Evolutionary conservation across 2,797 vertebrate species (phyloP), one percentile per base, ranked within the genome.

Genomic region (Periparus ater): DNA sequence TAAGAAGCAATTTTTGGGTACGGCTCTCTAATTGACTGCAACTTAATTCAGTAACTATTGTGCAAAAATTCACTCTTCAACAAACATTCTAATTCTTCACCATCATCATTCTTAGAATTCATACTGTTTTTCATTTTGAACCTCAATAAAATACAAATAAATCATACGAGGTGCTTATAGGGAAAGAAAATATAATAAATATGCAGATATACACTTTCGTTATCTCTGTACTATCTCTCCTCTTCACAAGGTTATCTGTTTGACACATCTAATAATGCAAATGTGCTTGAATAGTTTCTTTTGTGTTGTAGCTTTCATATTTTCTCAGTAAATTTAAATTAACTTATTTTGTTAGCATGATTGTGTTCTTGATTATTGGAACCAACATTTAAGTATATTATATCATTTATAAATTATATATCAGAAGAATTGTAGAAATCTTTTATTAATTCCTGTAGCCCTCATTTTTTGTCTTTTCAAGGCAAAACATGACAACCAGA

Each of bases 381-480:
- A 48, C 3, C 7, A 88, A 51, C 3, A 26, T 2, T 47, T 70
- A 47, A 22, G 9, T 73, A 73, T 57, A 26, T 67, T 51, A 38
- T 8, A 26, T 48, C 4, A 13, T 67, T 88, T 45, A n/a, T 47
- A 61, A 75, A 44, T 50, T 38, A 23, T 11, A 2, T 48, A 74
- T 63, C 11, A 65, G 38, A 92, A 66, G 13, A 63, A 68, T 32
- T 36, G 3, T 34, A 78, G 9, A 14, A 65, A 38, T 57, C 6
- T 45, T 57, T 71, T 62, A 29, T 45, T 77, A 36, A 48, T 18
- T 66, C 55, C 44, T 66, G 7, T 77, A 57, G 8, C 26, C 10
- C 23, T 85, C 14, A 23, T 55, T 91, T 40, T 93, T 51, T 75
- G 7, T 57, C 40, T 89, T 89, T 85, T 76, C 36, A 79, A 85